Evolutionary conservation across 2,888 invertebrate genomes (phyloP).

Genomic region (Nomada fabriciana): DNA sequence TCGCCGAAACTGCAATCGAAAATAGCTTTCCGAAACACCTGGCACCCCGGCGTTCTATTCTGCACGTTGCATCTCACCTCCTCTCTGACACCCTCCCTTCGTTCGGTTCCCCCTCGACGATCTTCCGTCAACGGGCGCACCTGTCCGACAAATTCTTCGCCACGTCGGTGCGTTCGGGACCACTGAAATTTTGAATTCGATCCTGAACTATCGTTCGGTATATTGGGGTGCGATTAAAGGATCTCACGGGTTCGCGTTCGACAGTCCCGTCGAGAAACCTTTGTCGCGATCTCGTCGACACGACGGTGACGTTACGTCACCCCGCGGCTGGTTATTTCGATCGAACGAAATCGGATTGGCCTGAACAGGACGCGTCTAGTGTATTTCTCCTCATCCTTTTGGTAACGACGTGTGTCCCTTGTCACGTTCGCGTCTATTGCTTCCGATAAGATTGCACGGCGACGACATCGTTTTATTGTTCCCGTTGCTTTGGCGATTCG

Average conservation of each 20-base stretch:
- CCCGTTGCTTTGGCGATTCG: slow-evolving; percentile 3
- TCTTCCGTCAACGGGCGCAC: slow-evolving; percentile 52
- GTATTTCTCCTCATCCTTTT: neutral
- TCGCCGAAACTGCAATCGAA: slow-evolving; percentile 76
- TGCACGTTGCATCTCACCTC: slow-evolving; percentile 42
- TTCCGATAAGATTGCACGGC: slow-evolving; percentile 62
- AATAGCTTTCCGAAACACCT: slow-evolving; percentile 79
- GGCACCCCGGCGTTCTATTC: slow-evolving; percentile 74
- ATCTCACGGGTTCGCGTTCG: neutral
- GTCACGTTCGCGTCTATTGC: slow-evolving; percentile 27
- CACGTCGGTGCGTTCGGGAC: too few relatives aligned
- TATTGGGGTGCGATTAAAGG: neutral
- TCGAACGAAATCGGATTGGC: slow-evolving; percentile 24
- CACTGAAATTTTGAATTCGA: slow-evolving; percentile 4
- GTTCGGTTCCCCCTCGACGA: neutral
- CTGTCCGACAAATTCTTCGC: slow-evolving; percentile 50
- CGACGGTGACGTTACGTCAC: neutral
- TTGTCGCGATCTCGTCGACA: neutral
- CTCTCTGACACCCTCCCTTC: neutral
- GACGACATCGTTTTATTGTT: slow-evolving; percentile 49
- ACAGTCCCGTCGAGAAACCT: neutral
- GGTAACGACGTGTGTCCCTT: neutral
- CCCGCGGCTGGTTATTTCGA: neutral
- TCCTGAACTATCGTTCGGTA: neutral
- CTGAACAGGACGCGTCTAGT: slow-evolving; percentile 3